phyloP scores from a whole-genome alignment of 2,113 vertebrate species.

The Takifugu bimaculatus region DNA sequence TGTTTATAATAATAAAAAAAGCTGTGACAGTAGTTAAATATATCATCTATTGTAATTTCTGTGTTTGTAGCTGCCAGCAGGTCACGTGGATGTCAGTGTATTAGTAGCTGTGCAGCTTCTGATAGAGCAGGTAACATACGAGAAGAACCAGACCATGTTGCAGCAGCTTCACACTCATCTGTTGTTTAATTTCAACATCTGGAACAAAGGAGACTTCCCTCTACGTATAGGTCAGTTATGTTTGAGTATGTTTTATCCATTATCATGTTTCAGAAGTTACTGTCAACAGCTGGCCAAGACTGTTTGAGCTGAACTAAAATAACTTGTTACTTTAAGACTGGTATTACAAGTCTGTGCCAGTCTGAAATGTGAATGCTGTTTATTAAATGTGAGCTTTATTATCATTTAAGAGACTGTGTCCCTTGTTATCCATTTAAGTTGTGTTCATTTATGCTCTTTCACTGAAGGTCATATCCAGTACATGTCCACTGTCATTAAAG shows the following conservation, averaged over 20 bases:
- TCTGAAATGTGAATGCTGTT: no score
- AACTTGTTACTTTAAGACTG: no score
- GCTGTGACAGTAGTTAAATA: neutral
- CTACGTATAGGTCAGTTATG: constrained; percentile 85
- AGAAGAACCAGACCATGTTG: constrained; percentile 86
- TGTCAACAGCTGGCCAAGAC: no score
- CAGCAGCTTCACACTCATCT: constrained; percentile 91
- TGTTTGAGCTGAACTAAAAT: no score
- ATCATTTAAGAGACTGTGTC: neutral
- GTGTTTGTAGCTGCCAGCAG: constrained; percentile 78
- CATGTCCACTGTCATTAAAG: constrained; percentile 95
- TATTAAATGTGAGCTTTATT: neutral
- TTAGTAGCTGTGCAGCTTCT: constrained; percentile 89
- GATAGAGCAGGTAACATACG: constrained; percentile 88
- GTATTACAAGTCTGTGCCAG: no score
- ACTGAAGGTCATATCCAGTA: constrained; percentile 92
- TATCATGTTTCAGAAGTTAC: no score
- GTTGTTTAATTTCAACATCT: constrained; percentile 95
- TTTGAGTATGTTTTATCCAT: neutral
- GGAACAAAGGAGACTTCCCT: constrained; percentile 96
- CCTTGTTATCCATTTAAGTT: neutral
- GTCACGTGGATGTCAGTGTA: constrained; percentile 90
- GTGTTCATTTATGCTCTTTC: constrained; percentile 2
- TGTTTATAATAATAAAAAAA: neutral
- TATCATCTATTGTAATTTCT: constrained; percentile 4